Percentiles rank a stretch among this genome's conserved stretches.
These are phyloP conservation scores for Trissolcus brochymenae DNA, from an alignment of 2,888 invertebrate species.

Conservation along the genomic window DNA sequence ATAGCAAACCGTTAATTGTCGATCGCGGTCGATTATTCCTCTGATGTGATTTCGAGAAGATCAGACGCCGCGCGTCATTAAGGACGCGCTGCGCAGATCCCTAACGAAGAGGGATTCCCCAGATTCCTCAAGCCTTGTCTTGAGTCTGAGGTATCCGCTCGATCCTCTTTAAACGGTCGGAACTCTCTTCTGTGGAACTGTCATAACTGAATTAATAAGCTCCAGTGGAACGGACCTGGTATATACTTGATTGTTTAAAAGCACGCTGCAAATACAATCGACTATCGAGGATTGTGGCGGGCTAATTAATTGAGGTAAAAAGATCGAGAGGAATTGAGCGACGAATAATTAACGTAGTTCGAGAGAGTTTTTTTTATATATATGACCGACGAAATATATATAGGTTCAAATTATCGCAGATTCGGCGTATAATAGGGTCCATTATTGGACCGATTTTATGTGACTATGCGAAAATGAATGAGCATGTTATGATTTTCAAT, in stretches of 20 bases:
- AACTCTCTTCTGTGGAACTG: slow-evolving; percentile 47
- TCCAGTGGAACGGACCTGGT: slow-evolving; percentile 38
- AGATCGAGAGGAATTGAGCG: slow-evolving; percentile 2
- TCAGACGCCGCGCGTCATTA: slow-evolving; percentile 54
- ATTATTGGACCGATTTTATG: too few species aligned
- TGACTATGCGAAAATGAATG: too few species aligned
- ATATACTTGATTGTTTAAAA: slow-evolving; percentile 40
- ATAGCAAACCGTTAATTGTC: slow-evolving; percentile 62
- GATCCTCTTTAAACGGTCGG: slow-evolving; percentile 55
- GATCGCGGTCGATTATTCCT: slow-evolving; percentile 60
- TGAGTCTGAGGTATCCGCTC: slow-evolving; percentile 49
- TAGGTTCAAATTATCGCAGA: neutral
- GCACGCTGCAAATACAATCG: slow-evolving; percentile 20
- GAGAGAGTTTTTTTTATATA: neutral
- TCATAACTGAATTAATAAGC: slow-evolving; percentile 58
- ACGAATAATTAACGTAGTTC: slow-evolving; percentile 10
- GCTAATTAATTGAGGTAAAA: slow-evolving; percentile 27
- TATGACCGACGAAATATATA: neutral
- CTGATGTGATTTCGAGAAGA: slow-evolving; percentile 54
- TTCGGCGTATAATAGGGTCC: too few species aligned
- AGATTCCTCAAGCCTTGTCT: slow-evolving; percentile 60
- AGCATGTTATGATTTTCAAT: too few species aligned
- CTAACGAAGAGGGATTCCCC: slow-evolving; percentile 68
- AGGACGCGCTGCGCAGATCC: slow-evolving; percentile 53
- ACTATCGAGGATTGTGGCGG: slow-evolving; percentile 12